Evolutionary conservation across 2,113 vertebrate genomes (phyloP).

Genomic region (Suncus etruscus): DNA sequence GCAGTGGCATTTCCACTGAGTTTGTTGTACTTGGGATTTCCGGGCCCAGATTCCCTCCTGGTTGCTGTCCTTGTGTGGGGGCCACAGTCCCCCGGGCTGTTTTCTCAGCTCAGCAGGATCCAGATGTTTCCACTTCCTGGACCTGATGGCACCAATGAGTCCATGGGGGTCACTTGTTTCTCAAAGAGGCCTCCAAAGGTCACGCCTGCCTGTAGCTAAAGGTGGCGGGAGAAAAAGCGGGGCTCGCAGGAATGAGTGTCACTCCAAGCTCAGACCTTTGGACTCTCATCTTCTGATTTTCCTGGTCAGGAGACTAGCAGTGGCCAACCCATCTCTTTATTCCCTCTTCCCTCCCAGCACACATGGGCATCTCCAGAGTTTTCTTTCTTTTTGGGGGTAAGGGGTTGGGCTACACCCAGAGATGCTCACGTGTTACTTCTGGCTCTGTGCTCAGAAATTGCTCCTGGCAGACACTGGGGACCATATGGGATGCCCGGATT

Average conservation of each 20-base stretch:
- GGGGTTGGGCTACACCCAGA: too few relatives aligned
- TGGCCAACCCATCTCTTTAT: neutral
- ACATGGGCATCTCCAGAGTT: neutral
- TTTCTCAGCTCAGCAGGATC: slow-evolving; percentile 65
- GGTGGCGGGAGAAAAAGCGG: neutral
- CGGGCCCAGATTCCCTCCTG: neutral
- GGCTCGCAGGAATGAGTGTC: neutral
- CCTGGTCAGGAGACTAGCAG: neutral
- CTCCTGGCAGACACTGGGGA: too few relatives aligned
- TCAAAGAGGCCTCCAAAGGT: neutral
- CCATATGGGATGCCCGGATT: too few relatives aligned
- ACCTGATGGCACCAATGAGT: neutral
- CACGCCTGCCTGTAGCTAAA: neutral
- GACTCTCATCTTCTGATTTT: slow-evolving; percentile 20
- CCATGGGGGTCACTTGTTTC: neutral
- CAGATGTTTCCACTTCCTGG: slow-evolving; percentile 78
- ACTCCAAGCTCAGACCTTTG: slow-evolving; percentile 16
- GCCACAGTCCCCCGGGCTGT: neutral
- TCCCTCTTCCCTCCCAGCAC: neutral
- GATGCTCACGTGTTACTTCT: too few relatives aligned
- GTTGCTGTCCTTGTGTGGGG: neutral
- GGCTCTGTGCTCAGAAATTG: too few relatives aligned
- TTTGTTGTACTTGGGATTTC: neutral
- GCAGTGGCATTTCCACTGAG: neutral
- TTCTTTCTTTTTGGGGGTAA: too few relatives aligned